Evolutionary conservation across 2,888 invertebrate genomes (phyloP).

Genomic region (Drosophila cracens): DNA sequence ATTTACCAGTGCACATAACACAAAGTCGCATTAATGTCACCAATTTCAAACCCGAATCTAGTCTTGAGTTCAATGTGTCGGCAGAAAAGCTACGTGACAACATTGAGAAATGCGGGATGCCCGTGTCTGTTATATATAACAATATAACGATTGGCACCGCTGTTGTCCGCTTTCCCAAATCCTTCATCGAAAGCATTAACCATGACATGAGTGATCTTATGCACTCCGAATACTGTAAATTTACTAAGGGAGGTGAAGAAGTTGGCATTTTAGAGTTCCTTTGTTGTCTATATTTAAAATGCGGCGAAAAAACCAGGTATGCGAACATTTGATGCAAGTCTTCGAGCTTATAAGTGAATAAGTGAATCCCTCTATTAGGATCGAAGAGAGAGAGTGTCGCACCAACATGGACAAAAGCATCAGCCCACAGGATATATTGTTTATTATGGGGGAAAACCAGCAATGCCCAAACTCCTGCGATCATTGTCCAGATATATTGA

Average conservation of each 20-base stretch:
- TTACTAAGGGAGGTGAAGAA: constrained; percentile 28
- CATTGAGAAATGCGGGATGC: constrained; percentile 63
- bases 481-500: constrained; percentile 39
- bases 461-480: constrained; percentile 37
- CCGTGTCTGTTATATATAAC: constrained; percentile 57
- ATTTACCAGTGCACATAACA: constrained; percentile 56
- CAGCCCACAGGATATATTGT: constrained; percentile 74
- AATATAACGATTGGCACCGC: constrained; percentile 53
- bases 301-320: constrained; percentile 37
- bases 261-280: constrained; percentile 66
- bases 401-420: constrained; percentile 64
- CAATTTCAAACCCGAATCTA: constrained; percentile 72
- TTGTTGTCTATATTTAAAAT: constrained; percentile 67
- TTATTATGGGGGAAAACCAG: constrained; percentile 70
- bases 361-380: constrained; percentile 3
- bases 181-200: constrained; percentile 56
- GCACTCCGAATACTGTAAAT: constrained; percentile 50
- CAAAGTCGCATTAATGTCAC: constrained; percentile 75
- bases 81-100: constrained; percentile 49
- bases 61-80: constrained; percentile 51
- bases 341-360: no score
- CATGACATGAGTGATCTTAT: constrained; percentile 55
- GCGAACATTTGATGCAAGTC: not conserved
- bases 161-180: constrained; percentile 53
- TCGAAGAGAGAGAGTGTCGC: not conserved